A percentile compares a stretch with the other conserved stretches of the same genome.
phyloP scores from a whole-genome alignment of 2,797 vertebrate genomes.

The Phalanger gymnotis region DNA sequence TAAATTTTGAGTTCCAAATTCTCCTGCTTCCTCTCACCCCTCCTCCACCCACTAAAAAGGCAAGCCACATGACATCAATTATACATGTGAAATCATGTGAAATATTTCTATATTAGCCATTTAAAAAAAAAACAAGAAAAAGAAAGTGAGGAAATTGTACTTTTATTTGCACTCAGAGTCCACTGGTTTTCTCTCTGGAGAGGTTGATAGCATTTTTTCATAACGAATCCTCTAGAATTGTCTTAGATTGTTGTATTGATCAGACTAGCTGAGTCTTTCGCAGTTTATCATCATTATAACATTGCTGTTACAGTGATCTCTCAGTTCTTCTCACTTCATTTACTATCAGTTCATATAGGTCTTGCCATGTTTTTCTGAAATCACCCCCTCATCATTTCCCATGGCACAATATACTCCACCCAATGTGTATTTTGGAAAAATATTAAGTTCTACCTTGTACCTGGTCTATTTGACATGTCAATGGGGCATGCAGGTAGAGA shows the following conservation, averaged over 20 bases:
- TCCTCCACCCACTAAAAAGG: not conserved
- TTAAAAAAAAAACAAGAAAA: not conserved
- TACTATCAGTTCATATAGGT: not conserved
- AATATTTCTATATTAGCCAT: not conserved
- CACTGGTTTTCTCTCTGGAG: not conserved
- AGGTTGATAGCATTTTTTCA: not conserved
- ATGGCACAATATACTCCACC: not conserved
- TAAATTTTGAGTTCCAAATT: not conserved
- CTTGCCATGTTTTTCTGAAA: not conserved
- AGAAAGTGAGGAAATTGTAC: not conserved
- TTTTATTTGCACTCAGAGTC: not conserved
- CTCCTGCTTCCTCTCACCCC: not conserved
- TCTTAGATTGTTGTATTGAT: not conserved
- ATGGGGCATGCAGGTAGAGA: too few relatives aligned
- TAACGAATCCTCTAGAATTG: not conserved
- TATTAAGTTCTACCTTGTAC: too few relatives aligned
- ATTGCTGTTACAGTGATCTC: not conserved
- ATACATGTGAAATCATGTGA: not conserved
- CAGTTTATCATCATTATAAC: not conserved
- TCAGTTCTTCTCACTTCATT: not conserved
- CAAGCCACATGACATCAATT: not conserved
- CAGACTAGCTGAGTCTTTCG: not conserved
- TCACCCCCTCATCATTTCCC: not conserved
- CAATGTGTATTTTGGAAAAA: not conserved
- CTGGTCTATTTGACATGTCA: too few relatives aligned